Percentiles rank a stretch among this genome's conserved stretches.
These are phyloP conservation scores for Dipodomys ordii DNA, from an alignment of 2,113 vertebrate genomes.

Conservation along the genomic window DNA sequence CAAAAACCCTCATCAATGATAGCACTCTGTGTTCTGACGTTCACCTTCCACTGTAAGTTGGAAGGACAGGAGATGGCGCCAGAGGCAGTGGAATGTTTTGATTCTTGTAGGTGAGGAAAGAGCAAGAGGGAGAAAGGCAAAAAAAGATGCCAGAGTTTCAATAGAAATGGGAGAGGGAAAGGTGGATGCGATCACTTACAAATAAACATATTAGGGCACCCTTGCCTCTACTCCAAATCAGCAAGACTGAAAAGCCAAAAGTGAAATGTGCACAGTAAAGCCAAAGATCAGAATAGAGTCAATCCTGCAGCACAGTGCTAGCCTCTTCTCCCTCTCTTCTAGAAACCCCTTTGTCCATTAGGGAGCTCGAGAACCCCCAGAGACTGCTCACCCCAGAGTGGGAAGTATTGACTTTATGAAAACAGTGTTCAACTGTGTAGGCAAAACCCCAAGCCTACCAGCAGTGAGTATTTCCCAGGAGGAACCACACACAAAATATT, in stretches of 20 bases:
- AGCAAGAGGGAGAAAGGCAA: background rate
- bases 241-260: background rate
- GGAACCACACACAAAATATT: background rate
- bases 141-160: conserved; percentile 14
- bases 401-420: background rate
- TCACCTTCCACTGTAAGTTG: background rate
- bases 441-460: conserved; percentile 40
- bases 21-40: background rate
- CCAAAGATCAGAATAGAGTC: conserved; percentile 3
- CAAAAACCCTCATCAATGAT: background rate
- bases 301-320: background rate
- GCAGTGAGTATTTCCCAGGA: background rate
- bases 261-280: background rate
- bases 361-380: background rate
- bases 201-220: background rate
- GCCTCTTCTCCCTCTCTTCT: background rate
- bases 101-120: background rate
- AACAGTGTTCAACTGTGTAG: background rate
- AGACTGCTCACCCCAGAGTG: background rate
- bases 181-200: accelerated
- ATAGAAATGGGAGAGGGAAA: background rate
- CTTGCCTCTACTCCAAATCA: background rate
- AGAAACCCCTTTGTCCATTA: background rate
- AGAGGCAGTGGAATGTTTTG: conserved; percentile 13
- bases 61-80: conserved; percentile 75